Conservation (phyloP, 2,797 vertebrate genomes). For the Mustela erminea region DNA sequence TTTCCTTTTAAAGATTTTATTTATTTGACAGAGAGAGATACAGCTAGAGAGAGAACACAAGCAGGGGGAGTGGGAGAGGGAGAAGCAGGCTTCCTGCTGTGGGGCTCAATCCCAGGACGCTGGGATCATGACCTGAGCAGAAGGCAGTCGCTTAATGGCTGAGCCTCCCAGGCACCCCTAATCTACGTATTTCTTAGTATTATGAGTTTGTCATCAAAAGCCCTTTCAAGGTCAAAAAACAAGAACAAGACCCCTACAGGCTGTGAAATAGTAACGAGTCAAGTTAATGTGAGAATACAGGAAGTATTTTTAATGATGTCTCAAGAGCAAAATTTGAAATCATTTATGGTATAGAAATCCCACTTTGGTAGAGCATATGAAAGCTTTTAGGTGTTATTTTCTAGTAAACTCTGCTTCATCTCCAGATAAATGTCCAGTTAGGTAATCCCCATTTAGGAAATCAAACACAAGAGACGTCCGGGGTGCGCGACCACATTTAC, state of each 20-base stretch:
- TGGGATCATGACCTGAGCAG: too few species aligned
- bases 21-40: too few species aligned
- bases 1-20: too few species aligned
- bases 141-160: too few species aligned
- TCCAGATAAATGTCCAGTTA: background rate
- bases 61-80: too few species aligned
- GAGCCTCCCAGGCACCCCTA: background rate
- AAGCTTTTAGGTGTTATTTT: background rate
- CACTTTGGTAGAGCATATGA: background rate
- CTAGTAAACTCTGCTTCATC: background rate
- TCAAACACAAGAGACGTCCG: background rate
- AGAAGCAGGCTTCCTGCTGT: too few species aligned
- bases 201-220: background rate
- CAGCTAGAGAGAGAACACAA: too few species aligned
- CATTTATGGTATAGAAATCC: background rate
- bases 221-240: background rate
- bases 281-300: background rate
- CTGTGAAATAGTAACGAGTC: background rate
- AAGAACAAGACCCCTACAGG: background rate
- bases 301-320: background rate
- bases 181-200: background rate
- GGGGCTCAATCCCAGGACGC: too few species aligned
- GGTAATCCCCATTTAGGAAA: background rate
- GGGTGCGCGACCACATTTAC: background rate
- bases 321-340: background rate